Evolutionary conservation across 2,888 invertebrate genomes (phyloP).

Genomic region (Resseliella maxima): DNA sequence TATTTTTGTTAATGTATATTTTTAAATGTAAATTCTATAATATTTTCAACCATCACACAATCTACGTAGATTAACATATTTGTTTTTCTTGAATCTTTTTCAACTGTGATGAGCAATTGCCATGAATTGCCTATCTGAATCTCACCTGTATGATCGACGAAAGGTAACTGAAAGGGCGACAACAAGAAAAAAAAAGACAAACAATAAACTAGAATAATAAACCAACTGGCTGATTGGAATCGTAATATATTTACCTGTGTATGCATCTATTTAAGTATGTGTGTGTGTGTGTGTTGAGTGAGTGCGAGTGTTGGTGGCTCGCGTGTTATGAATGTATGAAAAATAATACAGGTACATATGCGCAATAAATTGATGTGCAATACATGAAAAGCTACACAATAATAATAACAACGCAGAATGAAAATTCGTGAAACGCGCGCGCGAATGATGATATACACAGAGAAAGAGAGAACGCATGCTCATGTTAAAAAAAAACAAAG

Average conservation of each 20-base stretch:
- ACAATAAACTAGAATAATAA: slow-evolving; percentile 45
- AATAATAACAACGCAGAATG: neutral
- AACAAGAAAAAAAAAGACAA: slow-evolving; percentile 33
- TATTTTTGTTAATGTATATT: neutral
- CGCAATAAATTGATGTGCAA: neutral
- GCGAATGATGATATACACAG: no score
- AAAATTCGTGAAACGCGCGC: neutral
- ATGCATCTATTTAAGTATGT: neutral
- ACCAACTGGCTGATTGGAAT: slow-evolving; percentile 8
- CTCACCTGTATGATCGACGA: slow-evolving; percentile 58
- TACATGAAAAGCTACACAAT: neutral
- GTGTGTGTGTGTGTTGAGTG: slow-evolving; percentile 30
- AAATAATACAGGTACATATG: neutral
- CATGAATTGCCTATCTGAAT: slow-evolving; percentile 38
- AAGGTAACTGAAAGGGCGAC: slow-evolving; percentile 57
- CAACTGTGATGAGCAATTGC: neutral
- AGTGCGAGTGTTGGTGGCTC: neutral
- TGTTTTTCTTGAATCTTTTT: neutral
- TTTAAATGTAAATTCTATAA: neutral
- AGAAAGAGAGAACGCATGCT: neutral
- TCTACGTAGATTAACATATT: neutral
- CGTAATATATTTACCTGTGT: no score
- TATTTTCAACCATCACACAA: neutral
- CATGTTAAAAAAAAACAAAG: neutral
- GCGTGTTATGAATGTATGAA: neutral